These are phyloP conservation scores for Chloroceryle amazona DNA, from an alignment of 2,797 vertebrate genomes.

Conservation along the genomic window DNA sequence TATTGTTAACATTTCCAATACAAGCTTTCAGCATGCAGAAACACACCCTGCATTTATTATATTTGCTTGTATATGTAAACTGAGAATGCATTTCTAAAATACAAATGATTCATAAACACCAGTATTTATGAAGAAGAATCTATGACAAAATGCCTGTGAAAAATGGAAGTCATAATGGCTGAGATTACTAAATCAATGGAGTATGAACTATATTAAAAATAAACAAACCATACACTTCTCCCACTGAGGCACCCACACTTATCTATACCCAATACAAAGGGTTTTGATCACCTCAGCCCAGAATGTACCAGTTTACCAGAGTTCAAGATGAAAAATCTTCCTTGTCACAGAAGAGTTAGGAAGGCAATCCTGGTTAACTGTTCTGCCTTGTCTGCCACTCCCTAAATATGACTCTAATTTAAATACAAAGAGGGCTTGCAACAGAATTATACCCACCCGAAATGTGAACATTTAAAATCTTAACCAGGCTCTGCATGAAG, in stretches of 20 bases:
- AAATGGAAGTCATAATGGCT: not conserved
- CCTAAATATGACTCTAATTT: not conserved
- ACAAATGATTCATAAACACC: not conserved
- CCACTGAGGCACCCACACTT: not conserved
- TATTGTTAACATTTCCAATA: conserved; percentile 51
- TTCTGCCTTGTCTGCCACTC: not conserved
- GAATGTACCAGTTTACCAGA: not conserved
- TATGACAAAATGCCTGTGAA: not conserved
- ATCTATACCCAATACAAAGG: not conserved
- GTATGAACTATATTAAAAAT: not conserved
- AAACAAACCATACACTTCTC: not conserved
- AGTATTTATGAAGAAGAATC: not conserved
- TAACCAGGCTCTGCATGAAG: not conserved
- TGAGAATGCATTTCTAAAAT: not conserved
- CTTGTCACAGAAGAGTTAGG: not conserved
- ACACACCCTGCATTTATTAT: not conserved
- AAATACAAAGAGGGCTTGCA: not conserved
- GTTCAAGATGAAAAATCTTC: not conserved
- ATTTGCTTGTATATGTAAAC: not conserved
- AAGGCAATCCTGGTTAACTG: not conserved
- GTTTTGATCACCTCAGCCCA: not conserved
- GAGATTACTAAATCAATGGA: not conserved
- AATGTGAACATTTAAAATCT: not conserved
- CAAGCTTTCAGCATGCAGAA: conserved; percentile 4
- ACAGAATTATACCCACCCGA: not conserved